These are phyloP conservation scores for Orthonyx spaldingii DNA, from an alignment of 2,113 vertebrate genomes.

Conservation along the genomic window DNA sequence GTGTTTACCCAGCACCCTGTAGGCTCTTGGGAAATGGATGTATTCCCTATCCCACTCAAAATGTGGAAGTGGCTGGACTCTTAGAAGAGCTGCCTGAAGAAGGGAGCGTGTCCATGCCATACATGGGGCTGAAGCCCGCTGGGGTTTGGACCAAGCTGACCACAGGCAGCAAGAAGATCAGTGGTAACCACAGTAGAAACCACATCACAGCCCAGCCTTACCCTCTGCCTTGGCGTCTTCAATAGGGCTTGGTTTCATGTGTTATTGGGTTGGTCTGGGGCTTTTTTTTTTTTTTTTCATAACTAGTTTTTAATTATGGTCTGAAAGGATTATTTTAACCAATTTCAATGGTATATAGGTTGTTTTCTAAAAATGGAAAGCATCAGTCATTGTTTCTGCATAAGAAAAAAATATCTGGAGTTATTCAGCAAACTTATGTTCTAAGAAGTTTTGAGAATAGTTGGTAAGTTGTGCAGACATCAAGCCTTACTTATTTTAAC, in stretches of 20 bases:
- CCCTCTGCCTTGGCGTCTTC: background rate
- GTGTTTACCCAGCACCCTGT: background rate
- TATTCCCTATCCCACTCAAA: rapidly evolving
- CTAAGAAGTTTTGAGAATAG: background rate
- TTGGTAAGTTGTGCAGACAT: background rate
- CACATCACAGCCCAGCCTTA: background rate
- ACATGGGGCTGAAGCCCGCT: rapidly evolving
- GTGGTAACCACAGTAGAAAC: background rate
- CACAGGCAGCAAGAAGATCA: background rate
- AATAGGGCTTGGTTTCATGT: background rate
- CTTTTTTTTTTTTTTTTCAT: background rate
- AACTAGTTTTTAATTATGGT: background rate
- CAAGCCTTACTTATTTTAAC: background rate
- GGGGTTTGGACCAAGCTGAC: background rate
- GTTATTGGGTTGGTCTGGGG: background rate
- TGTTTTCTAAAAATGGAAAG: background rate
- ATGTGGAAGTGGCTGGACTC: rapidly evolving
- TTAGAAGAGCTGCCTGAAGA: background rate
- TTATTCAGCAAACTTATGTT: background rate
- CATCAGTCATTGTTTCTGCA: background rate
- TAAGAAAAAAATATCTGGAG: background rate
- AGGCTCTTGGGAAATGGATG: background rate
- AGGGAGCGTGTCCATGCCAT: rapidly evolving
- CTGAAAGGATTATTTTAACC: background rate
- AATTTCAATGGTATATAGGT: background rate